These are phyloP conservation scores for Myocastor coypus DNA, from an alignment of 2,113 vertebrate species.

Conservation along the genomic window DNA sequence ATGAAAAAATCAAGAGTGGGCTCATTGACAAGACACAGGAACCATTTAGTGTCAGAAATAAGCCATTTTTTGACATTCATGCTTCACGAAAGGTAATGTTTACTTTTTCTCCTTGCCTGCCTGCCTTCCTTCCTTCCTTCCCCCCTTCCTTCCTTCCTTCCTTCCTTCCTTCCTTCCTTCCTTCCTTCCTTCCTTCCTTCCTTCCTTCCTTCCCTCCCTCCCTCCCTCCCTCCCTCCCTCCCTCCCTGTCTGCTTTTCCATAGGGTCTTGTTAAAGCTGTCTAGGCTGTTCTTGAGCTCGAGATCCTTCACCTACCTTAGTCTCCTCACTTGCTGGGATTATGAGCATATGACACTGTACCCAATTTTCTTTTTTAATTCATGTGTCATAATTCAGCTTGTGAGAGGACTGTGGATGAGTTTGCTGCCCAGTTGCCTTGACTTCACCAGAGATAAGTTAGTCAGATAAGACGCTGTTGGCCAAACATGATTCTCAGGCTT, in stretches of 20 bases:
- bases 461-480: not conserved
- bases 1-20: constrained; percentile 97
- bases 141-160: too few relatives aligned
- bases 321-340: not conserved
- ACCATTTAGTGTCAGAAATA: constrained; percentile 96
- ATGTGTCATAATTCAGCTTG: constrained; percentile 30
- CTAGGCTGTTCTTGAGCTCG: not conserved
- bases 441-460: constrained; percentile 25
- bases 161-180: too few relatives aligned
- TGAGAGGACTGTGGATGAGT: constrained; percentile 38
- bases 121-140: too few relatives aligned
- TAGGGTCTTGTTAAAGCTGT: not conserved
- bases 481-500: not conserved
- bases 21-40: constrained; percentile 98
- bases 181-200: too few relatives aligned
- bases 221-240: too few relatives aligned
- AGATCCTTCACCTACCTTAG: not conserved
- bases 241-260: not conserved
- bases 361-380: constrained; percentile 56
- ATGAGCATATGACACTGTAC: not conserved
- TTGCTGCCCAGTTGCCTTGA: not conserved
- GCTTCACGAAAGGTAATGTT: constrained; percentile 94
- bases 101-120: not conserved
- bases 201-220: too few relatives aligned
- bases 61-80: constrained; percentile 97